A percentile compares a stretch with the other conserved stretches of the same genome.
Conservation (phyloP, 1,140 invertebrate genomes). For the Drosophila auraria region DNA sequence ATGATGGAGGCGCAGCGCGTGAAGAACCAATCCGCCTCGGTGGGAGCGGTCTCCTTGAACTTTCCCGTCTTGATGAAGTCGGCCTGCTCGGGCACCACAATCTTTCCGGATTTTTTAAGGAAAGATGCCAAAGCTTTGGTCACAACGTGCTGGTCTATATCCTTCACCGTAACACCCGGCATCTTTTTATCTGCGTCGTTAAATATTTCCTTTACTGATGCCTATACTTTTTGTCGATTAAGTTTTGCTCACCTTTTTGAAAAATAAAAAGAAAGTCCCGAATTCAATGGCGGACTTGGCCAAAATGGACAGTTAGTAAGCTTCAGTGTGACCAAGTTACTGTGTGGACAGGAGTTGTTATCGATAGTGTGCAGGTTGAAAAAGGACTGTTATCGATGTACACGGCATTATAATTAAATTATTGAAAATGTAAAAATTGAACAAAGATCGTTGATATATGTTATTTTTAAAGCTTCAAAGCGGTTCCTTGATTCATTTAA, state of each 20-base stretch:
- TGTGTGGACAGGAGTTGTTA: background rate
- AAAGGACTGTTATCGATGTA: too few species aligned
- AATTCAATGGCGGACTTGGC: background rate
- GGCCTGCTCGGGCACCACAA: constrained; percentile 98
- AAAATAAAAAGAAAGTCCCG: background rate
- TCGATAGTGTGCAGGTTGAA: background rate
- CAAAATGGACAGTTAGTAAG: constrained; percentile 21
- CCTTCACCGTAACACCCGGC: constrained; percentile 96
- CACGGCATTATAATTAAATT: background rate
- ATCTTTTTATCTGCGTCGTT: constrained; percentile 86
- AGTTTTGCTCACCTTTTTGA: background rate
- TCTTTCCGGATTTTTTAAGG: constrained; percentile 99
- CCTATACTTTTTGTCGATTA: background rate
- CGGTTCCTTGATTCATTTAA: background rate
- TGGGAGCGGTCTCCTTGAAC: constrained; percentile 98
- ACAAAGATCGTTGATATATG: background rate
- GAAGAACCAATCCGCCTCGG: constrained; percentile 99
- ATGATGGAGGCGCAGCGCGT: constrained; percentile 96
- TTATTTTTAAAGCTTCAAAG: background rate
- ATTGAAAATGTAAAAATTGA: too few species aligned
- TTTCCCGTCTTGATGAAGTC: constrained; percentile 97
- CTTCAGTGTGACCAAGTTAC: background rate
- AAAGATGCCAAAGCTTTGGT: constrained; percentile 97
- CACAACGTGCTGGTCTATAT: constrained; percentile 98
- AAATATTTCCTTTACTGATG: background rate